Evolutionary conservation across 2,888 invertebrate genomes (phyloP), one percentile per base, ranked within the genome.

Genomic region (Drosophila macrospina): DNA sequence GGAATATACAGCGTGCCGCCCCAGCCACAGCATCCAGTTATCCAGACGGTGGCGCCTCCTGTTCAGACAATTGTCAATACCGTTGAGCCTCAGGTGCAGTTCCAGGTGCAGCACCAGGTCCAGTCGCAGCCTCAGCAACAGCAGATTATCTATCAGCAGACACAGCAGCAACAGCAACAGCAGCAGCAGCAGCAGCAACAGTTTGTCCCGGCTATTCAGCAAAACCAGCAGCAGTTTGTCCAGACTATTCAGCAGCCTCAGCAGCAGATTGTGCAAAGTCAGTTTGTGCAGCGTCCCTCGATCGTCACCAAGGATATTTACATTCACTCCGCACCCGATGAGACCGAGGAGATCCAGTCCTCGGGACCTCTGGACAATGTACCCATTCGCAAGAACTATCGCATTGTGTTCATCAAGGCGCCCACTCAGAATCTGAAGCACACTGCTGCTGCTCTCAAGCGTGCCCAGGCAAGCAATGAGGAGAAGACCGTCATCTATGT

Each of bases 401-500:
- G 92, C 57, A 90, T 92, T 55, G 90, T 92, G 20, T 92, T 92
- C 74, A 91, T 92, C 45, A 92, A 92, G 85, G 91, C 92, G 0
- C 92, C 92, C 34, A 71, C 81, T n/a, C 92, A 92, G 57, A 93
- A 92, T 47, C 90, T 93, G n/a, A 84, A 79, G 50, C 90, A 92
- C 26, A 89, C 90, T 4, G 92, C 91, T 20, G 92, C 93, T 39
- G 86, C 89, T 0, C 69, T 91, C 34, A 89, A 88, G 56, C 86
- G 83, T 1, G 85, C 89, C 50, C 89, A 91, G 68, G 78, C 89
- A 32, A 73, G 85, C 47, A 91, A 90, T 34, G 92, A 92, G 80
- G 92, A 92, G 64, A 92, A 91, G 78, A 92, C 92, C 15, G 89
- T 92, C 56, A 92, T 92, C 64, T 92, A 92, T 69, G 92, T 92